Percentiles rank a stretch among this genome's conserved stretches.
Evolutionary conservation across 35 echinoderm and acorn worm genomes (phyloP).

Genomic region (Apostichopus japonicus): DNA sequence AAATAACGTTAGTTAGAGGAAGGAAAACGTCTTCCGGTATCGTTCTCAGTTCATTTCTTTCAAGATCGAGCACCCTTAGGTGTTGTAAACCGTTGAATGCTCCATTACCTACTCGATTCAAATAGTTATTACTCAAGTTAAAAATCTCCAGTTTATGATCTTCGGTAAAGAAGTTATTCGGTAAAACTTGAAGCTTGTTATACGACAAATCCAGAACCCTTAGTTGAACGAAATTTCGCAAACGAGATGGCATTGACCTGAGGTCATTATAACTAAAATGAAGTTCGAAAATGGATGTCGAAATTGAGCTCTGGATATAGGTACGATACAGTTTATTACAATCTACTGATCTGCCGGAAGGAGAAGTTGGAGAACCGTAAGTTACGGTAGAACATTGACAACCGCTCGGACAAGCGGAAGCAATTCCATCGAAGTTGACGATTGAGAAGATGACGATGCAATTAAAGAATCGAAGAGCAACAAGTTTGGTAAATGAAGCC

Average conservation of each 20-base stretch:
- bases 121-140: conserved; percentile 11
- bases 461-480: no score
- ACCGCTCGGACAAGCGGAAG: not conserved
- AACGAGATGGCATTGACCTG: not conserved
- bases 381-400: not conserved
- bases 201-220: not conserved
- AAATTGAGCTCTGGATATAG: not conserved
- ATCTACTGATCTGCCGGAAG: not conserved
- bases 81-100: not conserved
- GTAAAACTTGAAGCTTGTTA: not conserved
- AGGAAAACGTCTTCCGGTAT: not conserved
- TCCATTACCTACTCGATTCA: not conserved
- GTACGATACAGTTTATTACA: not conserved
- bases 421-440: not conserved
- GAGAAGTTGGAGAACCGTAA: not conserved
- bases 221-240: not conserved
- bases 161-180: not conserved
- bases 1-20: not conserved
- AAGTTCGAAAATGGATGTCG: not conserved
- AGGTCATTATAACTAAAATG: not conserved
- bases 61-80: not conserved
- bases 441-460: not conserved
- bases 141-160: not conserved
- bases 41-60: not conserved
- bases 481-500: no score